phyloP scores from a whole-genome alignment of 2,113 vertebrate genomes.

The Prionailurus bengalensis region DNA sequence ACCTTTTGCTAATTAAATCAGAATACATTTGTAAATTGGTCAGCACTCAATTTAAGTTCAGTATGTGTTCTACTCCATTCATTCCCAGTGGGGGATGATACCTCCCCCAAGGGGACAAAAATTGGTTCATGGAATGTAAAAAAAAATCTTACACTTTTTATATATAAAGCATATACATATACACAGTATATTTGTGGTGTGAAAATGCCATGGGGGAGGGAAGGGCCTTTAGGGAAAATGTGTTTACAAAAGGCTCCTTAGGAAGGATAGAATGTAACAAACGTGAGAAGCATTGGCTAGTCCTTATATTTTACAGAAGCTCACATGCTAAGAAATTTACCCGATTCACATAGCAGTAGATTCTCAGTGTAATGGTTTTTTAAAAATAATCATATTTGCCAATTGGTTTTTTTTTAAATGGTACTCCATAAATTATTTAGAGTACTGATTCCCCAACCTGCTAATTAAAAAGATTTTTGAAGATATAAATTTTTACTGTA shows the following conservation, averaged over 20 bases:
- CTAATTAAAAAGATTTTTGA: neutral
- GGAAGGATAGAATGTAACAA: neutral
- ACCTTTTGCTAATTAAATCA: neutral
- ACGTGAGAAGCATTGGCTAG: neutral
- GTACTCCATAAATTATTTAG: neutral
- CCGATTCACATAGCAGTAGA: neutral
- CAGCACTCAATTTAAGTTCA: neutral
- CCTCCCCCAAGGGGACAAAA: neutral
- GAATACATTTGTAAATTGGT: neutral
- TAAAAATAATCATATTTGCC: neutral
- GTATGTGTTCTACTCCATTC: neutral
- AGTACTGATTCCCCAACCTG: neutral
- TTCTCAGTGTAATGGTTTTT: neutral
- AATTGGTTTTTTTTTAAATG: neutral
- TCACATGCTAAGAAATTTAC: neutral
- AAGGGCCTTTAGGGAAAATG: neutral
- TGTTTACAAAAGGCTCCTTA: neutral
- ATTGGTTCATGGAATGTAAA: neutral
- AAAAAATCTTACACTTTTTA: neutral
- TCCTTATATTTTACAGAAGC: constrained; percentile 2
- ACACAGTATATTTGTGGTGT: neutral
- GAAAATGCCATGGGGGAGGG: neutral
- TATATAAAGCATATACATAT: neutral
- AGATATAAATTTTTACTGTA: neutral
- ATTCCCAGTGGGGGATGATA: neutral